These are phyloP conservation scores for Synergus umbraculus DNA, from an alignment of 2,888 invertebrate species.

Conservation along the genomic window DNA sequence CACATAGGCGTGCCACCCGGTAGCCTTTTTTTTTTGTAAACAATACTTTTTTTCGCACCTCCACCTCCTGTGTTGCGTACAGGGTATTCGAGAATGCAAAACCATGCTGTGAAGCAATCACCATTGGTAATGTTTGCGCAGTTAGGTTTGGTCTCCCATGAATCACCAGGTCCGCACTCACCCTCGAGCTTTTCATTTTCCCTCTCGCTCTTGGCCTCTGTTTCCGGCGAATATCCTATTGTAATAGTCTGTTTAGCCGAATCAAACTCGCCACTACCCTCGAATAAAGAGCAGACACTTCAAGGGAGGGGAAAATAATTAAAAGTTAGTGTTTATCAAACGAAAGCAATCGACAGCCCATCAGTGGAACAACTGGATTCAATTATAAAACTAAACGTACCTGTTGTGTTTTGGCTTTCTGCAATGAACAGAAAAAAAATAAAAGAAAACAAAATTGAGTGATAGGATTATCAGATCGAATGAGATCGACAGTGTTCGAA, in stretches of 20 bases:
- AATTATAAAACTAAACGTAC: conserved; percentile 67
- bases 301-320: conserved; percentile 63
- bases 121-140: conserved; percentile 67
- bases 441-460: conserved; percentile 41
- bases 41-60: conserved; percentile 54
- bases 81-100: conserved; percentile 59
- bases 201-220: conserved; percentile 51
- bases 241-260: conserved; percentile 67
- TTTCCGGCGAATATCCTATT: conserved; percentile 60
- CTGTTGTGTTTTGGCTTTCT: conserved; percentile 41
- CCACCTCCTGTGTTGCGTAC: conserved; percentile 49
- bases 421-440: neutral
- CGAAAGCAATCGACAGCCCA: conserved; percentile 69
- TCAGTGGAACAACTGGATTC: conserved; percentile 70
- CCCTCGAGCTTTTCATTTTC: conserved; percentile 43
- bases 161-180: conserved; percentile 22
- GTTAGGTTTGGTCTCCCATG: conserved; percentile 61
- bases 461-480: conserved; percentile 37
- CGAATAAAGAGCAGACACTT: conserved; percentile 44
- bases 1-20: neutral
- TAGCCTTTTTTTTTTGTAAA: conserved; percentile 58
- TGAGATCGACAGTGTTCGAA: conserved; percentile 46
- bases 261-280: conserved; percentile 51
- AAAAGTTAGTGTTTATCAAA: conserved; percentile 71
- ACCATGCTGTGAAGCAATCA: conserved; percentile 69